Conservation (phyloP, 2,113 vertebrate genomes). For the Plecturocebus donacophilus region DNA sequence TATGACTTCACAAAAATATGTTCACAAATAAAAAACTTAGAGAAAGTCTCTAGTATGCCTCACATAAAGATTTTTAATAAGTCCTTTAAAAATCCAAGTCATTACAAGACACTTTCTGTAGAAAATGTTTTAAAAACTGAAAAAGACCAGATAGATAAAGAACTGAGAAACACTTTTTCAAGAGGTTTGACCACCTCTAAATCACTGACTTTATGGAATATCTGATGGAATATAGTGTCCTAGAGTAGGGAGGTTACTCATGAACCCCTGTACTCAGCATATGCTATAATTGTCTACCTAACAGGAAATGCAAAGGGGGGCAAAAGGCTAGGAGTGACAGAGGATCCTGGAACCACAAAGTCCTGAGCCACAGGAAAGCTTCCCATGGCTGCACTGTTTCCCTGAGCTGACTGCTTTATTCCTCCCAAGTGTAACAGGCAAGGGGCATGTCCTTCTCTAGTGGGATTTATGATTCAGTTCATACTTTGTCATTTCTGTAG, state of each 20-base stretch:
- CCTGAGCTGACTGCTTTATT: neutral
- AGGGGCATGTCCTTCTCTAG: neutral
- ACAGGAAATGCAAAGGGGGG: neutral
- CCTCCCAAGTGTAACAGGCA: too few relatives aligned
- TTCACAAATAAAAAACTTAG: neutral
- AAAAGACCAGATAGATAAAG: neutral
- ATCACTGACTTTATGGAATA: rapidly evolving
- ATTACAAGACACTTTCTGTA: neutral
- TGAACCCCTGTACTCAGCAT: neutral
- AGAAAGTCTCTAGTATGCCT: neutral
- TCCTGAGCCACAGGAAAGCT: neutral
- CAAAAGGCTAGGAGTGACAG: rapidly evolving
- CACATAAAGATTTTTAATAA: neutral
- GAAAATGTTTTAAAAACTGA: neutral
- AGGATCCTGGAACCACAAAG: neutral
- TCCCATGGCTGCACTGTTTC: neutral
- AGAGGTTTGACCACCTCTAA: neutral
- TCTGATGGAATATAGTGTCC: rapidly evolving
- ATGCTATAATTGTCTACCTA: rapidly evolving
- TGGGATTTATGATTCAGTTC: too few relatives aligned
- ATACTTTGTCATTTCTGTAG: neutral
- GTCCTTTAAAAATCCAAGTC: neutral
- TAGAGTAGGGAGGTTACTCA: rapidly evolving
- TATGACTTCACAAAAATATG: neutral
- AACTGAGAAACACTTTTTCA: neutral